Conservation (phyloP, 2,797 vertebrate genomes). For the Gallinago nigripennis region DNA sequence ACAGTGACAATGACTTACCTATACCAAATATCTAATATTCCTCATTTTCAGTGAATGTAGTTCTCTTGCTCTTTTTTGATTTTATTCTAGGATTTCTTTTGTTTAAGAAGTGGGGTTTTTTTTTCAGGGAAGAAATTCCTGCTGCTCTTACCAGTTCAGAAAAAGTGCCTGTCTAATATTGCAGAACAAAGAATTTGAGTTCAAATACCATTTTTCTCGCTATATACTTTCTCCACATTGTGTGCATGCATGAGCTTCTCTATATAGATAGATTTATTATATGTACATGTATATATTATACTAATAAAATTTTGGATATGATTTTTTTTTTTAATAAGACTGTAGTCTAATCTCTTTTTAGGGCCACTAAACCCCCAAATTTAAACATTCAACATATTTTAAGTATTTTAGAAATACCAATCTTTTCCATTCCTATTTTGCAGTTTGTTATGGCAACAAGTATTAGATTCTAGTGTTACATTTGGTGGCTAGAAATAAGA, state of each 20-base stretch:
- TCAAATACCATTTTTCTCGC: background rate
- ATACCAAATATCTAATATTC: background rate
- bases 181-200: background rate
- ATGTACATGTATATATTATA: rapidly evolving
- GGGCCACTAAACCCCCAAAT: background rate
- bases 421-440: background rate
- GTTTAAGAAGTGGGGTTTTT: background rate
- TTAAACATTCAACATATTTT: background rate
- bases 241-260: background rate
- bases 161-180: background rate
- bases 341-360: background rate
- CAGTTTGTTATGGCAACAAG: background rate
- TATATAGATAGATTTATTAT: background rate
- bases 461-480: background rate
- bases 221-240: background rate
- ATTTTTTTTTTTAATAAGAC: background rate
- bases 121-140: background rate
- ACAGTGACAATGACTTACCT: background rate
- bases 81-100: background rate
- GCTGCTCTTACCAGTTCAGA: background rate
- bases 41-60: background rate
- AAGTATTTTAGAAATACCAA: background rate
- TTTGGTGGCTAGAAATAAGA: background rate
- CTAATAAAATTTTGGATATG: background rate
- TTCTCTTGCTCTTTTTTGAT: background rate